Percentiles rank a stretch among this genome's conserved stretches.
Conservation (phyloP, 1,140 invertebrate genomes). For the Drosophila punjabiensis region DNA sequence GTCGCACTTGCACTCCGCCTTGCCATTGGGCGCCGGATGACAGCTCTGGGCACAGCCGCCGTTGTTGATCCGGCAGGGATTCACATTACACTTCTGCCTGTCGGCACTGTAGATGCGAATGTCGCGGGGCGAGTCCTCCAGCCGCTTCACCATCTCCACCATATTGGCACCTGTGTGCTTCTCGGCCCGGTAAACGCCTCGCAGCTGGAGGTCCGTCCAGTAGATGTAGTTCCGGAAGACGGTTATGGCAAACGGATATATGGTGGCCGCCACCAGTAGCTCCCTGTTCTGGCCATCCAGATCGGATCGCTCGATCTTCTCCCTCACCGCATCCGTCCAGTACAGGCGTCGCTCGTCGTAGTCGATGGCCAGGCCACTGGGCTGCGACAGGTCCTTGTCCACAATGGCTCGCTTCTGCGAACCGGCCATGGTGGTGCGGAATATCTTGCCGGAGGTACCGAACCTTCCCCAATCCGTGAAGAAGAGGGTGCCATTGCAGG, state of each 20-base stretch:
- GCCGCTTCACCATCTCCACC: constrained; percentile 96
- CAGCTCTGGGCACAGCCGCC: constrained; percentile 98
- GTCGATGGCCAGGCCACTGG: constrained; percentile 98
- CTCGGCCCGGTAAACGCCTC: constrained; percentile 97
- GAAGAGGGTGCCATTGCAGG: constrained; percentile 97
- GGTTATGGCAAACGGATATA: constrained; percentile 98
- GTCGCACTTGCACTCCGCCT: constrained; percentile 95
- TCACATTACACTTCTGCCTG: constrained; percentile 92
- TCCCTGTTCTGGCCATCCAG: constrained; percentile 93
- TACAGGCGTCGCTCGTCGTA: constrained; percentile 98
- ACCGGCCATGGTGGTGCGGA: constrained; percentile 98
- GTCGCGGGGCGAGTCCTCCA: constrained; percentile 96
- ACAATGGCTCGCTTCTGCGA: constrained; percentile 96
- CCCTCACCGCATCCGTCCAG: constrained; percentile 98
- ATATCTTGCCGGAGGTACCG: constrained; percentile 97
- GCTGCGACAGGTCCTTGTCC: constrained; percentile 96
- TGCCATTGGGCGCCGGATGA: constrained; percentile 93
- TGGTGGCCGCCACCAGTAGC: constrained; percentile 94
- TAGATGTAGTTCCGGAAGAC: constrained; percentile 97
- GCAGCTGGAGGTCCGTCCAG: constrained; percentile 97
- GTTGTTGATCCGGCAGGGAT: constrained; percentile 96
- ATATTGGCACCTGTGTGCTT: constrained; percentile 98
- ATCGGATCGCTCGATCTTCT: constrained; percentile 98
- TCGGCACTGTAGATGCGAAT: constrained; percentile 94
- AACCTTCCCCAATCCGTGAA: constrained; percentile 98